A percentile compares a stretch with the other conserved stretches of the same genome.
These are phyloP conservation scores for Xenopus petersii DNA, from an alignment of 2,797 vertebrate genomes.

Conservation along the genomic window DNA sequence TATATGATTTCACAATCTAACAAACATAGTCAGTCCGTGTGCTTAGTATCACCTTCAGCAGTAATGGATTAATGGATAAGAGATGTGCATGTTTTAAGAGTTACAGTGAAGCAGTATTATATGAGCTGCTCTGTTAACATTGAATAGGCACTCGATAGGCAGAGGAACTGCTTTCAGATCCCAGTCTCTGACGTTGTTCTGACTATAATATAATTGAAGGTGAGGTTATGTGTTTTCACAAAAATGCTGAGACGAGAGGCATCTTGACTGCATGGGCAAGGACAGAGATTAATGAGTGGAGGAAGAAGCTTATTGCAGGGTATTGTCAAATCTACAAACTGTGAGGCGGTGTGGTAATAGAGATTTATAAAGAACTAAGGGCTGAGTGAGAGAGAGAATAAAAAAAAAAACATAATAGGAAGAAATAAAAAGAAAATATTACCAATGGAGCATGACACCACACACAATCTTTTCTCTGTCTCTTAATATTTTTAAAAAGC, in stretches of 20 bases:
- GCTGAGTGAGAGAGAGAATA: background rate
- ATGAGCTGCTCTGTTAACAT: conserved; percentile 6
- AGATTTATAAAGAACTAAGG: conserved; percentile 1
- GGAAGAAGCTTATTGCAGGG: conserved; percentile 1
- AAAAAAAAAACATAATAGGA: background rate
- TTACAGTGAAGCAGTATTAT: conserved; percentile 7
- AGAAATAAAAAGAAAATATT: background rate
- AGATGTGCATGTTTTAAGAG: conserved; percentile 10
- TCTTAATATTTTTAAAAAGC: no score
- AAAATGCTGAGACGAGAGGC: conserved; percentile 10
- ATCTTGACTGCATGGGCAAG: conserved; percentile 1
- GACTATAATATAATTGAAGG: conserved; percentile 23
- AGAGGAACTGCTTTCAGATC: conserved; percentile 1
- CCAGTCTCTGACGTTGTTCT: conserved; percentile 4
- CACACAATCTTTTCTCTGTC: no score
- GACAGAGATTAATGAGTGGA: conserved; percentile 1
- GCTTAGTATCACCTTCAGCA: background rate
- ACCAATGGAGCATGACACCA: no score
- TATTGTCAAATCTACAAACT: background rate
- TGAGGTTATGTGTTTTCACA: conserved; percentile 17
- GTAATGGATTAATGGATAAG: conserved; percentile 26
- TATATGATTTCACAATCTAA: background rate
- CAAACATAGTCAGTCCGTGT: background rate
- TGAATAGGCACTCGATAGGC: conserved; percentile 29
- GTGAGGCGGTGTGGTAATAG: background rate